Conservation (phyloP, 2,888 invertebrate genomes). For the Tuberolachnus salignus region DNA sequence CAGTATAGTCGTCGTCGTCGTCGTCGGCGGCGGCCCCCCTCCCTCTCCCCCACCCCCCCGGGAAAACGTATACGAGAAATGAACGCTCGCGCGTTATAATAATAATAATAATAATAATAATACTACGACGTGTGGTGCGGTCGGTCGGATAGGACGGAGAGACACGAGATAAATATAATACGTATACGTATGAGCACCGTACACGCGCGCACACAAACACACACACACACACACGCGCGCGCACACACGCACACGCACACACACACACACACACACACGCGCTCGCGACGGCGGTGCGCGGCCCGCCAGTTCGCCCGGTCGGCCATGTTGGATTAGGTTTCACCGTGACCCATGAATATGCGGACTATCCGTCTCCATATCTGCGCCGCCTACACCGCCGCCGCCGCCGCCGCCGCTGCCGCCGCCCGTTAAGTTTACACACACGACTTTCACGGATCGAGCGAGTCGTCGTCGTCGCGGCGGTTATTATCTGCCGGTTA, state of each 20-base stretch:
- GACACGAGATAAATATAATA: slow-evolving; percentile 20
- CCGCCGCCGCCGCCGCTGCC: slow-evolving; percentile 4
- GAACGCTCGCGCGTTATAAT: slow-evolving; percentile 47
- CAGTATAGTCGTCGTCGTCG: too few relatives aligned
- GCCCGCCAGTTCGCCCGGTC: not conserved
- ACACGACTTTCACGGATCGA: slow-evolving; percentile 8
- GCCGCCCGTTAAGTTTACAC: slow-evolving; percentile 30
- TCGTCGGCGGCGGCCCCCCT: not conserved
- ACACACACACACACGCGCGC: not conserved
- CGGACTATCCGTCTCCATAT: slow-evolving; percentile 6
- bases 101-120: slow-evolving; percentile 39
- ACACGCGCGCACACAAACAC: not conserved
- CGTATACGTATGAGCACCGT: not conserved
- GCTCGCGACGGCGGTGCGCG: not conserved
- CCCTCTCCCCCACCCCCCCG: slow-evolving; percentile 16
- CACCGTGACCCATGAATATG: slow-evolving; percentile 46
- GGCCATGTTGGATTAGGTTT: slow-evolving; percentile 55
- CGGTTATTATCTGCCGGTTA: too few relatives aligned
- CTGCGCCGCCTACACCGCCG: not conserved
- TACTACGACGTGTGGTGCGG: slow-evolving; percentile 27
- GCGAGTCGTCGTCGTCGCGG: not conserved
- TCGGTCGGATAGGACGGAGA: not conserved
- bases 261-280: not conserved
- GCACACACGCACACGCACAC: not conserved
- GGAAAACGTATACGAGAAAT: slow-evolving; percentile 50